phyloP scores from a whole-genome alignment of 35 echinoderm and acorn worm species.

The Diadema setosum region DNA sequence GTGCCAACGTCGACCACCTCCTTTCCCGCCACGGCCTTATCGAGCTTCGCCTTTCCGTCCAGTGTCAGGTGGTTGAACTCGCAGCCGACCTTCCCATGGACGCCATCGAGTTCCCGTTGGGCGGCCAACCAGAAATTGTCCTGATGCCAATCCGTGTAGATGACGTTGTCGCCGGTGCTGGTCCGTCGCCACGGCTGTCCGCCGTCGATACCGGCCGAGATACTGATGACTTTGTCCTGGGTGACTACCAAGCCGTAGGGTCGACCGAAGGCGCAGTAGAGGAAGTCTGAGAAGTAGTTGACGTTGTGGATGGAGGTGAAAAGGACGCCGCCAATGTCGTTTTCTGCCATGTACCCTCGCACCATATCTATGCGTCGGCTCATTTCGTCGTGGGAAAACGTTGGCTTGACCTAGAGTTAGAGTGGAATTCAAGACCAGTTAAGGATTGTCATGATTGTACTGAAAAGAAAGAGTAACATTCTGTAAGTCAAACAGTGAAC shows the following conservation, averaged over 20 bases:
- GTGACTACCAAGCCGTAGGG: constrained; percentile 83
- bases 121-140: constrained; percentile 86
- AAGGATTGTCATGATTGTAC: no score
- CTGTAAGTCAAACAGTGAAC: no score
- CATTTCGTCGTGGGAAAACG: constrained; percentile 88
- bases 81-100: constrained; percentile 71
- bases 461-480: no score
- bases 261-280: constrained; percentile 82
- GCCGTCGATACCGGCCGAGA: constrained; percentile 74
- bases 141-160: constrained; percentile 91
- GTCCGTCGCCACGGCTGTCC: constrained; percentile 86
- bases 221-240: constrained; percentile 61
- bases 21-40: constrained; percentile 47
- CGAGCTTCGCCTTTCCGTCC: constrained; percentile 54
- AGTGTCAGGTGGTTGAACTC: constrained; percentile 79
- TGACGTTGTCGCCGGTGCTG: constrained; percentile 51
- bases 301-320: constrained; percentile 91
- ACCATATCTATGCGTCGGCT: constrained; percentile 42
- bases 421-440: background rate
- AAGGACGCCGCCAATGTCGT: constrained; percentile 57
- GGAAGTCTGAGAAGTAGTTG: constrained; percentile 92
- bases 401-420: constrained; percentile 57
- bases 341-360: constrained; percentile 64
- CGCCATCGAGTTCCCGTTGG: constrained; percentile 24
- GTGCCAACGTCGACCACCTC: constrained; percentile 69